Evolutionary conservation across 2,797 vertebrate species (phyloP).

Genomic region (Gymnodraco acuticeps): DNA sequence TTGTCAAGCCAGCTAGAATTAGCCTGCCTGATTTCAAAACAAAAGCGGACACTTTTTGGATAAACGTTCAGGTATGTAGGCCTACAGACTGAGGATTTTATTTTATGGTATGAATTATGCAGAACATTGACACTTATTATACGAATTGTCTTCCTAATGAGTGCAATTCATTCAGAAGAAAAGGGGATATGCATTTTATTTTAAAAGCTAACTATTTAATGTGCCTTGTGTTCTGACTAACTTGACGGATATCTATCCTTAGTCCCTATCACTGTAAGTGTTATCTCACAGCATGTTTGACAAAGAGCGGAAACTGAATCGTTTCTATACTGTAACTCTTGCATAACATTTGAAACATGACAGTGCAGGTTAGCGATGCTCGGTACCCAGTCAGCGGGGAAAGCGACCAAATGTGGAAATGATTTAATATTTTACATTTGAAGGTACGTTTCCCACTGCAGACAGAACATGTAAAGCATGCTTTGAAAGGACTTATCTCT

Average conservation of each 20-base stretch:
- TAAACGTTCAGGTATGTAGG: slow-evolving; percentile 7
- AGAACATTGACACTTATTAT: fast-evolving
- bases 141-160: fast-evolving
- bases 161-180: too few species aligned
- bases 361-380: not conserved
- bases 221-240: fast-evolving
- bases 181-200: slow-evolving; percentile 16
- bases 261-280: not conserved
- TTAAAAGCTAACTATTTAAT: slow-evolving; percentile 12
- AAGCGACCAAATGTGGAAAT: not conserved
- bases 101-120: fast-evolving
- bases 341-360: not conserved
- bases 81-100: fast-evolving
- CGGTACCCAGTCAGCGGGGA: not conserved
- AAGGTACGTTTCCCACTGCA: slow-evolving; percentile 39
- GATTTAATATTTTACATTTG: slow-evolving; percentile 7
- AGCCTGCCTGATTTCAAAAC: slow-evolving; percentile 46
- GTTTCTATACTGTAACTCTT: too few species aligned
- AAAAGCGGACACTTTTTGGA: slow-evolving; percentile 10
- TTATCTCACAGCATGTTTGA: slow-evolving; percentile 14
- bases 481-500: not conserved
- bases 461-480: not conserved
- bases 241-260: not conserved
- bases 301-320: slow-evolving; percentile 1
- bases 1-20: slow-evolving; percentile 27